These are phyloP conservation scores for Rattus rattus DNA, from an alignment of 2,113 vertebrate genomes.

Conservation along the genomic window DNA sequence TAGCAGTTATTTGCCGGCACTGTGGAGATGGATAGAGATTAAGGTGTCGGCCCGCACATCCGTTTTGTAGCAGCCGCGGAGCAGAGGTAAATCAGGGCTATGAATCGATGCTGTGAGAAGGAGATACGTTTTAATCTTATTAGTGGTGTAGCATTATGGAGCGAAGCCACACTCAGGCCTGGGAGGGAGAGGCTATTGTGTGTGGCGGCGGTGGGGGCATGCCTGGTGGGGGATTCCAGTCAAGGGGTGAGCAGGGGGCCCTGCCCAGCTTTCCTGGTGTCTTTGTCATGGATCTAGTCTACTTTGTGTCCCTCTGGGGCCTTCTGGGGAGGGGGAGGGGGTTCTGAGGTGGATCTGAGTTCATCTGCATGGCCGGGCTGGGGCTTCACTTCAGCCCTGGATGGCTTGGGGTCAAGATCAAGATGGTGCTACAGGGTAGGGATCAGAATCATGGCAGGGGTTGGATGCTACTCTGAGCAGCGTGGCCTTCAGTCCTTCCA, in stretches of 20 bases:
- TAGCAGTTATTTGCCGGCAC: constrained; percentile 77
- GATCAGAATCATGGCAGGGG: fast-evolving
- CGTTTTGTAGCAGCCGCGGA: constrained; percentile 42
- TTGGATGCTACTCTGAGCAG: too few species aligned
- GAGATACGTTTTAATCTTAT: constrained; percentile 87
- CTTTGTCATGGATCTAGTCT: background rate
- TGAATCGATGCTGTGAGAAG: constrained; percentile 79
- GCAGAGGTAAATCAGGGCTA: constrained; percentile 81
- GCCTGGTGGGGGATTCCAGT: background rate
- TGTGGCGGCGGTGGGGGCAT: background rate
- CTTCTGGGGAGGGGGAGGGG: fast-evolving
- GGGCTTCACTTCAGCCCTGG: background rate
- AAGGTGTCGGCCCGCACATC: constrained; percentile 76
- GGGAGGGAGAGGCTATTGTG: background rate
- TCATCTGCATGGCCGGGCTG: background rate
- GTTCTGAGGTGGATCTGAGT: background rate
- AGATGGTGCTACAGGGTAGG: background rate
- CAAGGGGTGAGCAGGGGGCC: background rate
- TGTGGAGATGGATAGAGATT: constrained; percentile 83
- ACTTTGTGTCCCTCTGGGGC: fast-evolving
- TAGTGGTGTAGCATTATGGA: constrained; percentile 61
- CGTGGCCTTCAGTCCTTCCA: background rate
- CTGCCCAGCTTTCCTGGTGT: background rate
- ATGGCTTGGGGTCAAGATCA: fast-evolving
- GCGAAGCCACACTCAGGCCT: constrained; percentile 44